These are phyloP conservation scores for Leptopilina drosophilae DNA, from an alignment of 2,888 invertebrate genomes.

Conservation along the genomic window DNA sequence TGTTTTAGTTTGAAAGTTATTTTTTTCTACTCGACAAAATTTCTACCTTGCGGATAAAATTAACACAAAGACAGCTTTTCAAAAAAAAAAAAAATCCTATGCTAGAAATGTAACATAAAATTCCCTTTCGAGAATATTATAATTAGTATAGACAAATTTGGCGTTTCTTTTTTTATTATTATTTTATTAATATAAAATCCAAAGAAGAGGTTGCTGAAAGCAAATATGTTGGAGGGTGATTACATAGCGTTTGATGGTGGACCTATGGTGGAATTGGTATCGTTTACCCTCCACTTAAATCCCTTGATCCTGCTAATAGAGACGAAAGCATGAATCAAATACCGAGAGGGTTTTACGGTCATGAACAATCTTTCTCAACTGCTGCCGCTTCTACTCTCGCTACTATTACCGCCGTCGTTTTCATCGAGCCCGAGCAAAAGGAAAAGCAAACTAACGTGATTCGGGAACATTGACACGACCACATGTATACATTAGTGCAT, in stretches of 20 bases:
- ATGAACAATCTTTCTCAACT: slow-evolving; percentile 7
- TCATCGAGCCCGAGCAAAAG: neutral
- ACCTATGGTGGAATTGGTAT: neutral
- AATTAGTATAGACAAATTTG: neutral
- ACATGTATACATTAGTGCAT: slow-evolving; percentile 6
- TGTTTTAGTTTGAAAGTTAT: too few species aligned
- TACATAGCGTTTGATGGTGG: neutral
- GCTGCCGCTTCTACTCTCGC: too few species aligned
- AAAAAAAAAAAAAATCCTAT: too few species aligned
- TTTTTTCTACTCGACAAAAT: too few species aligned
- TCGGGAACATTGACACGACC: neutral
- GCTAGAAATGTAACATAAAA: neutral
- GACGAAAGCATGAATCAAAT: slow-evolving; percentile 42
- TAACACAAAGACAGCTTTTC: too few species aligned
- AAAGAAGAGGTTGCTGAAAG: slow-evolving; percentile 3
- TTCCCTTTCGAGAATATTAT: neutral
- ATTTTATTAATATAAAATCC: too few species aligned
- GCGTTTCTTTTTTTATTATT: neutral
- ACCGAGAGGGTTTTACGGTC: slow-evolving; percentile 38
- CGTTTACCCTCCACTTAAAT: slow-evolving; percentile 41
- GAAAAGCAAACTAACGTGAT: slow-evolving; percentile 8
- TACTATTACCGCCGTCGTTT: too few species aligned
- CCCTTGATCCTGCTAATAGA: slow-evolving; percentile 40
- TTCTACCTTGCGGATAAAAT: too few species aligned
- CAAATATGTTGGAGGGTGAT: slow-evolving; percentile 1